Evolutionary conservation across 2,888 invertebrate genomes (phyloP).

Genomic region (Malacosoma neustria): DNA sequence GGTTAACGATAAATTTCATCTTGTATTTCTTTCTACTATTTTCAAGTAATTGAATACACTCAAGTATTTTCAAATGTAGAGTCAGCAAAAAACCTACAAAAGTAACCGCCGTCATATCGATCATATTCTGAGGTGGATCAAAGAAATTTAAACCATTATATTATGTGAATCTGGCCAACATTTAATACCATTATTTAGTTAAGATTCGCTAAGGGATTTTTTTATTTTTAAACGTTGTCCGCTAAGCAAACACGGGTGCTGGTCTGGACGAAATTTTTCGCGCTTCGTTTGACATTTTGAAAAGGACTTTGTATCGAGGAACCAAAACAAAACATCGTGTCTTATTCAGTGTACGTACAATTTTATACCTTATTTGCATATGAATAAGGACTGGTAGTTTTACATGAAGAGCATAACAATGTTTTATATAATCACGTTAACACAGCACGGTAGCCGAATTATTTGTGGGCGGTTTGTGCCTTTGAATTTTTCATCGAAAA

Average conservation of each 20-base stretch:
- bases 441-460: constrained; percentile 55
- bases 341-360: constrained; percentile 7
- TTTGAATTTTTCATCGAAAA: constrained; percentile 28
- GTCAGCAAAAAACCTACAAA: constrained; percentile 34
- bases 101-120: constrained; percentile 52
- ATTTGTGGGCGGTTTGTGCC: constrained; percentile 43
- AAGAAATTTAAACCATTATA: constrained; percentile 68
- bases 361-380: constrained; percentile 14
- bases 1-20: too few relatives aligned
- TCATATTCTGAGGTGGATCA: constrained; percentile 54
- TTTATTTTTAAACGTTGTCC: constrained; percentile 47
- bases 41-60: too few relatives aligned
- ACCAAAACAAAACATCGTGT: constrained; percentile 15
- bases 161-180: constrained; percentile 41
- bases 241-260: constrained; percentile 58
- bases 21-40: too few relatives aligned
- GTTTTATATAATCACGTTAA: constrained; percentile 47
- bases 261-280: constrained; percentile 51
- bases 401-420: not conserved
- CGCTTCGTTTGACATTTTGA: constrained; percentile 56
- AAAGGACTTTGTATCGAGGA: constrained; percentile 37
- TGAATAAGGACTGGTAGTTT: constrained; percentile 10
- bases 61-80: too few relatives aligned
- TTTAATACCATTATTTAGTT: constrained; percentile 55
- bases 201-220: constrained; percentile 35